These are phyloP conservation scores for Dinomys branickii DNA, from an alignment of 2,113 vertebrate species.

Conservation along the genomic window DNA sequence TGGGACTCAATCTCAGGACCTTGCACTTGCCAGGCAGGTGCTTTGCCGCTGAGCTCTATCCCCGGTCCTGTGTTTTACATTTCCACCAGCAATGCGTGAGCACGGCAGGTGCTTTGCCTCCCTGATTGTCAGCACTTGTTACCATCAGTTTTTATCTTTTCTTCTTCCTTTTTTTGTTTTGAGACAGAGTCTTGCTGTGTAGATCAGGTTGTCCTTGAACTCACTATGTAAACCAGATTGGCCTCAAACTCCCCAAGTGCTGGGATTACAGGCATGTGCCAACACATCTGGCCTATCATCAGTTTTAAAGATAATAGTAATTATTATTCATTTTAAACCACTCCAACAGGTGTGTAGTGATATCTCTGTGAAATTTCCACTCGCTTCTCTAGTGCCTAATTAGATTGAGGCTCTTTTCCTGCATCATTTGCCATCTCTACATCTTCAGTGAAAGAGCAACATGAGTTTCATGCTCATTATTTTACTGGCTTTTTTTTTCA, in stretches of 20 bases:
- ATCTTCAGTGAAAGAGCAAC: neutral
- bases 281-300: too few species aligned
- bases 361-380: neutral
- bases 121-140: neutral
- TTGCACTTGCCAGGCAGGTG: too few species aligned
- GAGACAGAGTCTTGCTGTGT: too few species aligned
- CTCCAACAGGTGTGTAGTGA: neutral
- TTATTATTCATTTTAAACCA: constrained; percentile 3
- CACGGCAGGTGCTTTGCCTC: neutral
- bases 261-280: too few species aligned
- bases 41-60: too few species aligned
- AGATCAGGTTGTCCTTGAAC: too few species aligned
- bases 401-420: neutral
- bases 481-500: neutral
- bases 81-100: neutral
- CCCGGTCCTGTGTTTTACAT: too few species aligned
- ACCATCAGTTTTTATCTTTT: neutral
- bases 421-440: neutral
- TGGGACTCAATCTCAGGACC: too few species aligned
- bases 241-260: too few species aligned
- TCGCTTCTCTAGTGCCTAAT: neutral
- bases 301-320: neutral
- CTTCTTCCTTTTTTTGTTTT: too few species aligned
- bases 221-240: too few species aligned
- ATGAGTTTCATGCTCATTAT: neutral